Evolutionary conservation across 2,888 invertebrate species (phyloP), one percentile per base, ranked within the genome.

Genomic region (Drosophila fungiperda): DNA sequence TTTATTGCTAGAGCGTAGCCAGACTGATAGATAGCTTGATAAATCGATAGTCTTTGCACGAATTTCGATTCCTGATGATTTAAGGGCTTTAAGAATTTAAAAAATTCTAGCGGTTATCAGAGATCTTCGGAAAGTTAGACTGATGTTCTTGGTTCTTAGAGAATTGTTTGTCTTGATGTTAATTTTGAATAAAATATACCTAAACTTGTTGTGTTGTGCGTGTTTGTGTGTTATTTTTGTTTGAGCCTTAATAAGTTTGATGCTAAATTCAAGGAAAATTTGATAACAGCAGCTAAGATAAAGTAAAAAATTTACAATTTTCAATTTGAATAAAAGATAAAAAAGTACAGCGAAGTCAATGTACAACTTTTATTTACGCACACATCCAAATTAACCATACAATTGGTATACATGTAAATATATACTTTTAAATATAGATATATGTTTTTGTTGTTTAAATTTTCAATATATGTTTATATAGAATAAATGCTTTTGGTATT

Each of bases 401-500:
- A 65, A 36, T 55, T 32, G n/a, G 5, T 60, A 40, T 58, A 59
- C 36, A 66, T 70, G 50, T 66, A 48, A 48, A 67, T 69, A 61
- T 58, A 68, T 62, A 45, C 15, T 35, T 53, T 40, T 66, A 35
- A 64, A 52, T 61, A 29, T 65, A n/a, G 53, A 5, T 68, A 38
- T 74, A 38, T 60, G 36, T 62, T 50, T 53, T 42, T 11, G 9
- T 35, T 36, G 23, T n/a, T 32, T 15, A 36, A 35, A 54, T 53
- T 15, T 59, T 36, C 57, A 38, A 57, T 80, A 76, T 68, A 73
- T 69, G 57, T 82, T 58, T 76, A 80, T 79, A 86, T 77, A 83
- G 83, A 83, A 74, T 86, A 86, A 86, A 86, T 86, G 85, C 85
- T 82, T 86, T 85, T 85, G 87, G 87, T 86, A 83, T 87, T 84